These are phyloP conservation scores for Anneissia japonica DNA, from an alignment of 35 echinoderm and acorn worm species.

Conservation along the genomic window DNA sequence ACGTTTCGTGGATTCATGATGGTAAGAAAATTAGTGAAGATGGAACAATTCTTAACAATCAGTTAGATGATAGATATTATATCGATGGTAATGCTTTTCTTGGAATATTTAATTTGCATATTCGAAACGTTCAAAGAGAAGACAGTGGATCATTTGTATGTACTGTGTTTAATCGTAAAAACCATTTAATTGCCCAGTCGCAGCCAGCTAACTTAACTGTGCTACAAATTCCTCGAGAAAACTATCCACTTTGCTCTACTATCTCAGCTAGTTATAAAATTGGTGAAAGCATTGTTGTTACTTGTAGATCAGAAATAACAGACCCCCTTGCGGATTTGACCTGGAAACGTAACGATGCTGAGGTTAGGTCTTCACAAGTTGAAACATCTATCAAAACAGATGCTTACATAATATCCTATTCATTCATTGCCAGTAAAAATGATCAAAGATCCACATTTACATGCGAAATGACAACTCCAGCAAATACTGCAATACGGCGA, in stretches of 20 bases:
- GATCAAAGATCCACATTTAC: not conserved
- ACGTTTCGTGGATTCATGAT: not conserved
- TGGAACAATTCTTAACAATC: not conserved
- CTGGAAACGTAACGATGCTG: not conserved
- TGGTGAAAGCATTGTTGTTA: not conserved
- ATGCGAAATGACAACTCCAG: not conserved
- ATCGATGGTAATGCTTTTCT: not conserved
- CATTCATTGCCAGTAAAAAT: not conserved
- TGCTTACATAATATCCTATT: not conserved
- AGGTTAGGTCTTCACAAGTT: not conserved
- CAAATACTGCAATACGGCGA: not conserved
- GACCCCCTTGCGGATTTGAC: not conserved
- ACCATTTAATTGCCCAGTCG: not conserved
- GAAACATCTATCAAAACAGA: not conserved
- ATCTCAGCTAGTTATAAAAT: not conserved
- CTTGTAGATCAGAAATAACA: not conserved
- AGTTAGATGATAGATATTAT: not conserved
- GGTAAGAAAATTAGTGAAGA: not conserved
- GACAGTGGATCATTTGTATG: not conserved
- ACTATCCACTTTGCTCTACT: not conserved
- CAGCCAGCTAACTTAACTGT: not conserved
- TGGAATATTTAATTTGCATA: not conserved
- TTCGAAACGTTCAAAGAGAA: not conserved
- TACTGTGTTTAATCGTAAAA: not conserved
- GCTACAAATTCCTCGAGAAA: not conserved